These are phyloP conservation scores for Melinaea marsaeus DNA, from an alignment of 2,888 invertebrate genomes.

Conservation along the genomic window DNA sequence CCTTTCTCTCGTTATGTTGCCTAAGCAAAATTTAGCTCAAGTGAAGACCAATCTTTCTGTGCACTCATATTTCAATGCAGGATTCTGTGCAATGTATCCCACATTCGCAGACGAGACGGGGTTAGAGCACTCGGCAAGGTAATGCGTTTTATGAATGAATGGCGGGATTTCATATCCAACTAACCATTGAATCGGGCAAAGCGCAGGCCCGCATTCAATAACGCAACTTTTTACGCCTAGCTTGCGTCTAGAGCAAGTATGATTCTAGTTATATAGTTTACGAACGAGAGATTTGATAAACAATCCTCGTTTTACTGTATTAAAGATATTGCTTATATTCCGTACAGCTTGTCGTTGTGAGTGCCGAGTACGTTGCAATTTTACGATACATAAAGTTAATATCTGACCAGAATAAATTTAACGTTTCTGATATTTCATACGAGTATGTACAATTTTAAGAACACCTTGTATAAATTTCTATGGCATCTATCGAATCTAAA, in stretches of 20 bases:
- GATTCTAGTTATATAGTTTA: constrained; percentile 41
- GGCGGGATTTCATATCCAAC: constrained; percentile 65
- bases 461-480: constrained; percentile 32
- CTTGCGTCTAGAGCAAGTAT: constrained; percentile 29
- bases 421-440: constrained; percentile 42
- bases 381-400: constrained; percentile 57
- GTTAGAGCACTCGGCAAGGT: constrained; percentile 52
- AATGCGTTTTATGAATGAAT: constrained; percentile 75
- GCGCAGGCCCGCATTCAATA: constrained; percentile 41
- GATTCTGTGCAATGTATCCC: constrained; percentile 61
- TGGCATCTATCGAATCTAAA: constrained; percentile 11
- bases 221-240: constrained; percentile 29
- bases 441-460: constrained; percentile 33
- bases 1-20: too few relatives aligned
- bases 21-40: neutral
- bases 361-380: constrained; percentile 44
- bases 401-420: constrained; percentile 45
- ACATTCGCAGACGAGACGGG: constrained; percentile 51
- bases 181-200: constrained; percentile 60
- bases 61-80: constrained; percentile 32
- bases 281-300: constrained; percentile 33
- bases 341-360: constrained; percentile 33
- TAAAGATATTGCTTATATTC: constrained; percentile 45
- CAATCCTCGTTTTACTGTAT: constrained; percentile 33
- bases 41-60: neutral